Evolutionary conservation across 2,113 vertebrate genomes (phyloP).

Genomic region (Oncorhynchus clarkii): DNA sequence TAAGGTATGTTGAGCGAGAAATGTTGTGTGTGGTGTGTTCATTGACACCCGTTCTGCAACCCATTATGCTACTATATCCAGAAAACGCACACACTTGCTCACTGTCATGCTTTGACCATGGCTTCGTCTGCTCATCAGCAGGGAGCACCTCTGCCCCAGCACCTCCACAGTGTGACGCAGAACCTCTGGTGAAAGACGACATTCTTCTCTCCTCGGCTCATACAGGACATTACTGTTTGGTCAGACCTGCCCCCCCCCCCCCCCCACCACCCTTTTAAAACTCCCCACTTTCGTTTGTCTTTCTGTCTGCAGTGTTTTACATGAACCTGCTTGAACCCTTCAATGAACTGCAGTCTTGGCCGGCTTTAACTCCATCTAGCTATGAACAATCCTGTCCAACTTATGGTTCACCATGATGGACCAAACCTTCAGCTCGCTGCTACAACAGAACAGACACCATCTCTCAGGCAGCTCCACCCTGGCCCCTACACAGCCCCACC

Average conservation of each 20-base stretch:
- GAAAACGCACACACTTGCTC: too few species aligned
- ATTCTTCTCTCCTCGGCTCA: constrained; percentile 52
- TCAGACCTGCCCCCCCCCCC: constrained; percentile 56
- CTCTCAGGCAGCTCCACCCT: too few species aligned
- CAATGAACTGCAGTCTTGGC: constrained; percentile 20
- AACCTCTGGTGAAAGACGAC: constrained; percentile 50
- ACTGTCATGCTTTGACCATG: too few species aligned
- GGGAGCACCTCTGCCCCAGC: constrained; percentile 1
- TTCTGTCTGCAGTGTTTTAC: constrained; percentile 37
- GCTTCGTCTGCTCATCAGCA: not conserved
- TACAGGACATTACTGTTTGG: constrained; percentile 50
- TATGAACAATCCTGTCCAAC: constrained; percentile 1
- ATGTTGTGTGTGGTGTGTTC: too few species aligned
- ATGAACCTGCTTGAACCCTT: constrained; percentile 38
- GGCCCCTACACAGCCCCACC: not conserved
- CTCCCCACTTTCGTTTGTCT: constrained; percentile 6
- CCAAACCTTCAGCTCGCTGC: not conserved
- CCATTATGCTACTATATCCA: too few species aligned
- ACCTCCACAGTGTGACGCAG: constrained; percentile 22
- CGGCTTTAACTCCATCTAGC: not conserved
- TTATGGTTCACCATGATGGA: not conserved
- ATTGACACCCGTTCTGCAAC: too few species aligned
- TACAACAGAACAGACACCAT: not conserved
- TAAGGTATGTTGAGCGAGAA: too few species aligned
- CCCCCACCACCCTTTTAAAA: constrained; percentile 51